Evolutionary conservation across 2,888 invertebrate genomes (phyloP).

Genomic region (Noctua janthina): DNA sequence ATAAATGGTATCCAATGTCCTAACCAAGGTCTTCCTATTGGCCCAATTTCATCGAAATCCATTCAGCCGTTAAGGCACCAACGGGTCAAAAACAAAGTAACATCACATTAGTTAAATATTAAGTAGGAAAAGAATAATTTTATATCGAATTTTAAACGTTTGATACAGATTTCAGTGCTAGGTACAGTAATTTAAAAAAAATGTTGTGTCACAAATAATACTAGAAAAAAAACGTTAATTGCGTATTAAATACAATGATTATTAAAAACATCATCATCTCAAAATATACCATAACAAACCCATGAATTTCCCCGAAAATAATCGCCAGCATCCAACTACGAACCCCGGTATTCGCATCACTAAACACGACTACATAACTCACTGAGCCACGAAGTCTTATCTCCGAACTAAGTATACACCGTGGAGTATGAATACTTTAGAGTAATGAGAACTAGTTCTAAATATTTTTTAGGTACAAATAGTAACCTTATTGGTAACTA

Average conservation of each 20-base stretch:
- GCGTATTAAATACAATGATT: not conserved
- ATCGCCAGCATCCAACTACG: slow-evolving; percentile 34
- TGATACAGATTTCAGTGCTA: too few relatives aligned
- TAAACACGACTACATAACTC: slow-evolving; percentile 60
- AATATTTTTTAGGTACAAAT: not conserved
- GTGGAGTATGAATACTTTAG: slow-evolving; percentile 40
- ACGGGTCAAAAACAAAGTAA: not conserved
- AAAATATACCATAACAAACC: not conserved
- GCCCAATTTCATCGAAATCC: not conserved
- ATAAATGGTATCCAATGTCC: not conserved
- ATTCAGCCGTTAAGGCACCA: not conserved
- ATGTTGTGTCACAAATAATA: not conserved
- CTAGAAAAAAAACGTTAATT: not conserved
- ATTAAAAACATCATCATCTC: not conserved
- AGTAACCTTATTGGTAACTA: too few relatives aligned
- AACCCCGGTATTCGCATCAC: slow-evolving; percentile 56
- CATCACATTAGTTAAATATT: too few relatives aligned
- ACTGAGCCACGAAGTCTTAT: slow-evolving; percentile 64
- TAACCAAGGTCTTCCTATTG: not conserved
- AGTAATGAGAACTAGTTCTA: not conserved
- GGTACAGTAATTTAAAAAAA: not conserved
- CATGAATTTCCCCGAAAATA: slow-evolving; percentile 38
- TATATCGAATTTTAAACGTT: too few relatives aligned
- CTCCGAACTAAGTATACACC: slow-evolving; percentile 52
- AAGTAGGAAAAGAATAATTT: too few relatives aligned